Conservation (phyloP, 2,113 vertebrate species). For the Columba livia region DNA sequence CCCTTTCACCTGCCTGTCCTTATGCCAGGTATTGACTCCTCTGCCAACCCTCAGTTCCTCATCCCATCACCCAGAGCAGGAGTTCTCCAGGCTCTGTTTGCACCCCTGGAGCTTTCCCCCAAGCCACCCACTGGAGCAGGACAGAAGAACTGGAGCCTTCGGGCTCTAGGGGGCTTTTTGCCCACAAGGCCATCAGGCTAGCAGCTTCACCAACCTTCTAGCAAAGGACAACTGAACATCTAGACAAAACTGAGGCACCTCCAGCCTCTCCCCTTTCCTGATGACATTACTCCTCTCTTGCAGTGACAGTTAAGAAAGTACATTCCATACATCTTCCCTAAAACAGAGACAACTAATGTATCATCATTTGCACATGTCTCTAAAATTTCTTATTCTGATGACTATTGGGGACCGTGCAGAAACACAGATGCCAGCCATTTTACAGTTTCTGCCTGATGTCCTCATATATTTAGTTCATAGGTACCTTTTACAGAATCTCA, state of each 20-base stretch:
- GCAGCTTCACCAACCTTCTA: neutral
- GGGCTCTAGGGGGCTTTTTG: neutral
- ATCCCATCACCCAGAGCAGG: neutral
- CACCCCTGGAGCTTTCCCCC: neutral
- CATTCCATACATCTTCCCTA: neutral
- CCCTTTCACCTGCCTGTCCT: neutral
- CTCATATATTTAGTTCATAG: neutral
- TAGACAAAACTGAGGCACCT: neutral
- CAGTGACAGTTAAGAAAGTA: neutral
- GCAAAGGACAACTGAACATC: neutral
- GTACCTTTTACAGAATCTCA: neutral
- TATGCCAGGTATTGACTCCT: fast-evolving
- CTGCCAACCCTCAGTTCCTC: neutral
- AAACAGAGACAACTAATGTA: neutral
- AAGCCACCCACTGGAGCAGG: fast-evolving
- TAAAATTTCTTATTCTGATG: neutral
- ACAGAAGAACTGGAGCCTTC: neutral
- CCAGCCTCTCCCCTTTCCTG: neutral
- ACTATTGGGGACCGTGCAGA: neutral
- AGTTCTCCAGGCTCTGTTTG: neutral
- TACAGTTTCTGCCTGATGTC: neutral
- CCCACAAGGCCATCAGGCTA: neutral
- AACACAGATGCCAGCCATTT: neutral
- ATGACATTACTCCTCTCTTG: neutral
- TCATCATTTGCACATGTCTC: neutral